Percentiles rank a stretch among this genome's conserved stretches.
Conservation (phyloP, 2,797 vertebrate species). For the Nyctibius grandis region DNA sequence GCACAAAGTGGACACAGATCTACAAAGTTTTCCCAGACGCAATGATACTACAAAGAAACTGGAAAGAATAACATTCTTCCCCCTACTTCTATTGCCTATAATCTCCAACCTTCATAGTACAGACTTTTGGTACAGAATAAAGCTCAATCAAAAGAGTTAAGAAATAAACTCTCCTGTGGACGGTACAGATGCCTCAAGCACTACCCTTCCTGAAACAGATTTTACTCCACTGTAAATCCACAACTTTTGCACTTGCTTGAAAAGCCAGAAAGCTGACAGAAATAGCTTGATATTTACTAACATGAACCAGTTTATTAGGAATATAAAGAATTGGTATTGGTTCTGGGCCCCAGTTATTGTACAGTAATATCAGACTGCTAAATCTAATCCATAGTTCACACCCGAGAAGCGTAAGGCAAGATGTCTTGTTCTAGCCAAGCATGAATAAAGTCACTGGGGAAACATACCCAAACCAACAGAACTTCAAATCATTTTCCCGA, state of each 20-base stretch:
- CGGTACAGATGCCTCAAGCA: not conserved
- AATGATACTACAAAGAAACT: not conserved
- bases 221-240: not conserved
- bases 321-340: not conserved
- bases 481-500: not conserved
- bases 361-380: not conserved
- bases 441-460: not conserved
- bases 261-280: not conserved
- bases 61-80: not conserved
- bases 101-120: not conserved
- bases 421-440: not conserved
- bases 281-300: not conserved
- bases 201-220: not conserved
- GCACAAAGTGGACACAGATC: fast-evolving
- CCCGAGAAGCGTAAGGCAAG: not conserved
- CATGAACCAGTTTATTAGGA: not conserved
- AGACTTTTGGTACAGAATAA: not conserved
- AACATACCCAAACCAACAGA: not conserved
- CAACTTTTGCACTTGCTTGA: not conserved
- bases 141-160: not conserved
- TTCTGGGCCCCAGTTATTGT: not conserved
- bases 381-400: not conserved
- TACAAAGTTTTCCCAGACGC: not conserved
- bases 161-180: not conserved
- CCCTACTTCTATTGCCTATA: fast-evolving